phyloP scores from a whole-genome alignment of 37 sponge, comb jelly and placozoan genomes.

The Spongia lamella region DNA sequence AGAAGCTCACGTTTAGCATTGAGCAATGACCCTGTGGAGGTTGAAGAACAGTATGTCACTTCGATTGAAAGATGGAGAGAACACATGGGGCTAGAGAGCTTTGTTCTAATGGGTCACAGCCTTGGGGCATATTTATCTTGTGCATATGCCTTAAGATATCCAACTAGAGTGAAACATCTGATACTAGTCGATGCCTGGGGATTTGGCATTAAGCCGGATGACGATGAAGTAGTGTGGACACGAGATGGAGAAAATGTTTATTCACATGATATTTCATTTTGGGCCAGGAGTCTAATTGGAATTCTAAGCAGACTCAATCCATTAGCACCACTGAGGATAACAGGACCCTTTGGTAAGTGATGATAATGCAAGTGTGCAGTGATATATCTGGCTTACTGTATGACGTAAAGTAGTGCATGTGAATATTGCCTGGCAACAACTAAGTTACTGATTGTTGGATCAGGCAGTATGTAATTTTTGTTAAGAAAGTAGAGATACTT shows the following conservation, averaged over 20 bases:
- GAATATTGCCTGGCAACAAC: too few relatives aligned
- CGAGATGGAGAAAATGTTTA: too few relatives aligned
- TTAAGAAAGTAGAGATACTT: too few relatives aligned
- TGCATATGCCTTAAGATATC: constrained; percentile 80
- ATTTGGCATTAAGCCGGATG: constrained; percentile 25
- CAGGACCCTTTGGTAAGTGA: constrained; percentile 80
- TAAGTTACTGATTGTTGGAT: too few relatives aligned
- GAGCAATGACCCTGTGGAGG: constrained; percentile 49
- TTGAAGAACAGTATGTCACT: constrained; percentile 65
- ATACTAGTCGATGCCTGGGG: constrained; percentile 96
- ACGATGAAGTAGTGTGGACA: neutral
- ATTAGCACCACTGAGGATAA: constrained; percentile 60
- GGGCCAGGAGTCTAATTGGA: constrained; percentile 16
- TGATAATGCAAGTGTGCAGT: neutral
- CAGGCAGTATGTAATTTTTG: too few relatives aligned
- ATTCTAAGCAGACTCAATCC: constrained; percentile 57
- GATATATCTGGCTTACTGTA: neutral
- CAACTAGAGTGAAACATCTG: constrained; percentile 74
- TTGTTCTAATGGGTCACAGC: constrained; percentile 92
- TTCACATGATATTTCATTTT: constrained; percentile 1
- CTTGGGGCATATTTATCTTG: constrained; percentile 83
- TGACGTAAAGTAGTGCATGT: neutral
- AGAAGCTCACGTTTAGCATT: constrained; percentile 77
- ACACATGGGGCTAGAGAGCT: constrained; percentile 65
- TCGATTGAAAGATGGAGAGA: constrained; percentile 83